Conservation (phyloP, 2,113 vertebrate species). For the Takifugu bimaculatus region DNA sequence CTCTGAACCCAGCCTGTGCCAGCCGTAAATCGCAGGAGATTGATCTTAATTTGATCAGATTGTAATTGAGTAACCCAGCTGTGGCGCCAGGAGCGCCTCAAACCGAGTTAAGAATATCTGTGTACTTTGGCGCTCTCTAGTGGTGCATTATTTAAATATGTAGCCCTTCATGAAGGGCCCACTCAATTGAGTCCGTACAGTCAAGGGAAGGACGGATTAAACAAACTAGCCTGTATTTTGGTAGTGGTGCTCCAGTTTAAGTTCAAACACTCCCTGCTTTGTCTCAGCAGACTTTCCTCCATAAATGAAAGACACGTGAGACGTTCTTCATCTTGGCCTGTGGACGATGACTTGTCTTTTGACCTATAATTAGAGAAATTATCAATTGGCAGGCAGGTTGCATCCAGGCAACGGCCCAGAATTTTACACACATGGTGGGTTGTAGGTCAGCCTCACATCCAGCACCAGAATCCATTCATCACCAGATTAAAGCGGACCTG, state of each 20-base stretch:
- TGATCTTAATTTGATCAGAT: conserved; percentile 44
- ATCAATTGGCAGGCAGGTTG: conserved; percentile 38
- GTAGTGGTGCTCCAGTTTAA: conserved; percentile 26
- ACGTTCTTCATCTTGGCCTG: conserved; percentile 26
- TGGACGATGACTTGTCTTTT: conserved; percentile 50
- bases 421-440: conserved; percentile 41
- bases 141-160: conserved; percentile 40
- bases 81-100: conserved; percentile 15
- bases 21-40: conserved; percentile 21
- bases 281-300: conserved; percentile 9
- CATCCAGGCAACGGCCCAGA: conserved; percentile 44
- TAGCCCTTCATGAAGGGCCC: conserved; percentile 38
- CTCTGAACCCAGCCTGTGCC: conserved; percentile 3
- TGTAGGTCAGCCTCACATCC: conserved; percentile 41
- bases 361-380: conserved; percentile 58
- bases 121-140: conserved; percentile 70
- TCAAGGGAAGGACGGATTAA: conserved; percentile 29
- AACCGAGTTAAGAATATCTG: conserved; percentile 50
- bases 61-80: conserved; percentile 37
- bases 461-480: conserved; percentile 53
- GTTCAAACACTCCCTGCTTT: conserved; percentile 25
- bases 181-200: conserved; percentile 31
- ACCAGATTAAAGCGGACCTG: conserved; percentile 51
- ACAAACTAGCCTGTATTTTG: conserved; percentile 47
- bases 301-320: conserved; percentile 38